These are phyloP conservation scores for Amblyopsis hoosieri DNA, from an alignment of 2,797 vertebrate genomes.

Conservation along the genomic window DNA sequence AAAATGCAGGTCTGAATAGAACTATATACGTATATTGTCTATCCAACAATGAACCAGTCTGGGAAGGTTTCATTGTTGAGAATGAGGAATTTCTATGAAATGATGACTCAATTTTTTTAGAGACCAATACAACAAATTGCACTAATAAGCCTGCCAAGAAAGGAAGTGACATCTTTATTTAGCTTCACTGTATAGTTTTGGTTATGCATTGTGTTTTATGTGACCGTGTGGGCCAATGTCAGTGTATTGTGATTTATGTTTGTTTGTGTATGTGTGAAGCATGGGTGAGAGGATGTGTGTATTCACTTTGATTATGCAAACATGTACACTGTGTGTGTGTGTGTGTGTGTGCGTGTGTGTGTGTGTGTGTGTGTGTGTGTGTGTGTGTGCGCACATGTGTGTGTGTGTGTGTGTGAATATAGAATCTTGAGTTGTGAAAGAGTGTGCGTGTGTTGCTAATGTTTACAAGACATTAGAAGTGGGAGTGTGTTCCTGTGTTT, in stretches of 20 bases:
- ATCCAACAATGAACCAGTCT: slow-evolving; percentile 7
- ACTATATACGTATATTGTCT: neutral
- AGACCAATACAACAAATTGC: too few species aligned
- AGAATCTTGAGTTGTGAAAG: too few species aligned
- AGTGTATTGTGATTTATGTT: neutral
- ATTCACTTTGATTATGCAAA: slow-evolving; percentile 57
- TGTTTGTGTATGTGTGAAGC: slow-evolving; percentile 29
- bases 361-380: slow-evolving; percentile 12
- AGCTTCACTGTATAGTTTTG: slow-evolving; percentile 52
- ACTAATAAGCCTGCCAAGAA: slow-evolving; percentile 47
- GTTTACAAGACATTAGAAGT: slow-evolving; percentile 73
- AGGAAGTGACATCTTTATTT: slow-evolving; percentile 44
- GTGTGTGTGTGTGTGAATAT: slow-evolving; percentile 31
- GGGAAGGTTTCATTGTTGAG: slow-evolving; percentile 45
- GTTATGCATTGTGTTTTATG: slow-evolving; percentile 51
- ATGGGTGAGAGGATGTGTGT: slow-evolving; percentile 53
- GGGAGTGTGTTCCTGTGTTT: slow-evolving; percentile 80
- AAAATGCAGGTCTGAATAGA: slow-evolving; percentile 21
- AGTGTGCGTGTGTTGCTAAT: slow-evolving; percentile 57
- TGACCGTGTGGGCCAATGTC: neutral
- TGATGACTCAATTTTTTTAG: too few species aligned
- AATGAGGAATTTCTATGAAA: slow-evolving; percentile 27
- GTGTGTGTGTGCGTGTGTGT: slow-evolving; percentile 26
- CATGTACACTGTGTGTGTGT: slow-evolving; percentile 42
- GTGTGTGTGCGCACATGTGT: neutral